Evolutionary conservation across 2,797 vertebrate species (phyloP).

Genomic region (Prunella strophiata): DNA sequence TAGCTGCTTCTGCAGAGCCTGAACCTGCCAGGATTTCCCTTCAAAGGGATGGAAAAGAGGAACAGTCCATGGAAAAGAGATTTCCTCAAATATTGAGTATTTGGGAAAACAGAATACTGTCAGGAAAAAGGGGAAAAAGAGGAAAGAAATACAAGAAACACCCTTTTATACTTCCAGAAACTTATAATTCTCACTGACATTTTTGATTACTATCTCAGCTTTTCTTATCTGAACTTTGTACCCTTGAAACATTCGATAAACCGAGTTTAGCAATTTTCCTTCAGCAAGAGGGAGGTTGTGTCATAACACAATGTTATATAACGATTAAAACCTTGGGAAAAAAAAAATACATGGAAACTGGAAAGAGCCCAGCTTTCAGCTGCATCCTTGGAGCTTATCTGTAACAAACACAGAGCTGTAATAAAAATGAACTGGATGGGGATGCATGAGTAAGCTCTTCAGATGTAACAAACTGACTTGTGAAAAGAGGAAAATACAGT

Average conservation of each 20-base stretch:
- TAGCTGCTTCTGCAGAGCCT: not conserved
- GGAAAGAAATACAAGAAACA: not conserved
- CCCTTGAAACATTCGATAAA: conserved; percentile 59
- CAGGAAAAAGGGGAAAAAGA: not conserved
- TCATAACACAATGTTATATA: conserved; percentile 39
- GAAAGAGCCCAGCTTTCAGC: conserved; percentile 61
- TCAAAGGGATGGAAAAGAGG: not conserved
- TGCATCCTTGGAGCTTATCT: conserved; percentile 66
- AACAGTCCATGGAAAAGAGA: not conserved
- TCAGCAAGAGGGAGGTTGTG: conserved; percentile 29
- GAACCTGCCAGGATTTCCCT: not conserved
- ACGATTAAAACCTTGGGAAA: conserved; percentile 41
- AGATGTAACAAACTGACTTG: conserved; percentile 34
- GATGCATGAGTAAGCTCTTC: conserved; percentile 60
- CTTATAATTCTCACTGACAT: conserved; percentile 23
- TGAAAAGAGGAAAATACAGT: conserved; percentile 28
- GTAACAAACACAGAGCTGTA: conserved; percentile 41
- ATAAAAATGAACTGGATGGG: conserved; percentile 56
- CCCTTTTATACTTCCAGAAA: not conserved
- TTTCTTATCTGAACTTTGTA: conserved; percentile 60
- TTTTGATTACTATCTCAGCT: conserved; percentile 45
- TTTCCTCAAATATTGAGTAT: not conserved
- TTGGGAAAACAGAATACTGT: not conserved
- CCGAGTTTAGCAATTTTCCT: conserved; percentile 60
- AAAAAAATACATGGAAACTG: conserved; percentile 19